These are phyloP conservation scores for Globia sparganii DNA, from an alignment of 2,888 invertebrate species.

Conservation along the genomic window DNA sequence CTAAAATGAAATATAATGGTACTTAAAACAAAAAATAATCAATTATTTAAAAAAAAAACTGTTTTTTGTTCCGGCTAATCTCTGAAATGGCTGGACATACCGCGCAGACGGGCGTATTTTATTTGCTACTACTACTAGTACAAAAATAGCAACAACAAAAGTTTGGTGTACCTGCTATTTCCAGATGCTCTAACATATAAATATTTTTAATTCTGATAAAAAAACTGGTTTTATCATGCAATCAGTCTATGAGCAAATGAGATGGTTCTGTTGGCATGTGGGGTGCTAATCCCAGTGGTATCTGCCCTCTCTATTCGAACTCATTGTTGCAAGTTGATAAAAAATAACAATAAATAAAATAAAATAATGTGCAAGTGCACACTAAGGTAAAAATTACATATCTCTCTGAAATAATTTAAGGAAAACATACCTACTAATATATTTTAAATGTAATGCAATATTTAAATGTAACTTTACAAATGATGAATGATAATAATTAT, in stretches of 20 bases:
- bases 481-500: conserved; percentile 41
- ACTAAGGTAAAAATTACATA: background rate
- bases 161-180: background rate
- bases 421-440: conserved; percentile 21
- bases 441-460: conserved; percentile 8
- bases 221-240: too few species aligned
- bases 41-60: too few species aligned
- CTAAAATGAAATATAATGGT: too few species aligned
- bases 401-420: conserved; percentile 21
- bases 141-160: background rate
- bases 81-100: too few species aligned
- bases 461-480: conserved; percentile 31
- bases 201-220: too few species aligned
- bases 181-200: background rate
- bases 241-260: too few species aligned
- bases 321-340: too few species aligned
- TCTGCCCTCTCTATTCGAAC: too few species aligned
- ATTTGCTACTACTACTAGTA: background rate
- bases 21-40: too few species aligned
- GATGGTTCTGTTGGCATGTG: too few species aligned
- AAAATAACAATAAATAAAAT: background rate
- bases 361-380: background rate
- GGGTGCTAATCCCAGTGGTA: too few species aligned
- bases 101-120: background rate
- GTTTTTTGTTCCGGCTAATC: too few species aligned